Evolutionary conservation across 2,888 invertebrate genomes (phyloP), one percentile per base, ranked within the genome.

Genomic region (Volucella inanis): DNA sequence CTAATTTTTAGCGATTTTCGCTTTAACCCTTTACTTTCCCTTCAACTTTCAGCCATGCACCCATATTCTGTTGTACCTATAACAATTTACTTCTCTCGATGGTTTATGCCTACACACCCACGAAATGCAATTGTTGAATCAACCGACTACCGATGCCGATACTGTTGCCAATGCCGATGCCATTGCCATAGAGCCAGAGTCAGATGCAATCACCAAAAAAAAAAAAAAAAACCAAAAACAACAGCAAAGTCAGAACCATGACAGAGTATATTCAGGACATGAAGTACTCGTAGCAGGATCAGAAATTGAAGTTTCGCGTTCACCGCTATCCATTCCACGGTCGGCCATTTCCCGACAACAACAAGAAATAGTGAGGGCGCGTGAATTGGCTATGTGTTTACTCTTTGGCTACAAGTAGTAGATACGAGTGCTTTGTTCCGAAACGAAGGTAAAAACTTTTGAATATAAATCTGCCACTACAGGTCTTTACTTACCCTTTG

Each of bases 1-100:
- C 85, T 80, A 85, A 85, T 85, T 81, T 85, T 85, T 85, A 81
- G 62, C 85, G 76, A 77, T 85, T 85, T 85, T 85, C 81, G 43
- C 62, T 83, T 82, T 59, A 71, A 65, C 22, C 71, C 15, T 49
- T 49, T 11, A 41, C 39, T 47, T 68, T 38, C 43, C 14, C 18
- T 4, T 22, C 14, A 49, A n/a, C n/a, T 8, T 4, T 14, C 1
- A 31, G 31, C 12, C 49, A 15, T 14, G 8, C 49, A n/a, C 14
- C 49, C 49, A 14, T 14, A 9, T 12, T 49, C 49, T 14, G 49
- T 14, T 49, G 31, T 18, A 49, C 14, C 31, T 18, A 61, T 43
- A 71, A 71, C 71, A 71, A 61, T 71, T 61, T 59, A 61, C 43
- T 61, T 61, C 61, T 6, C 31, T 31, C 31, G 6, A 31, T 31